These are phyloP conservation scores for Philopedon plagiatum DNA, from an alignment of 2,888 invertebrate genomes.

Conservation along the genomic window DNA sequence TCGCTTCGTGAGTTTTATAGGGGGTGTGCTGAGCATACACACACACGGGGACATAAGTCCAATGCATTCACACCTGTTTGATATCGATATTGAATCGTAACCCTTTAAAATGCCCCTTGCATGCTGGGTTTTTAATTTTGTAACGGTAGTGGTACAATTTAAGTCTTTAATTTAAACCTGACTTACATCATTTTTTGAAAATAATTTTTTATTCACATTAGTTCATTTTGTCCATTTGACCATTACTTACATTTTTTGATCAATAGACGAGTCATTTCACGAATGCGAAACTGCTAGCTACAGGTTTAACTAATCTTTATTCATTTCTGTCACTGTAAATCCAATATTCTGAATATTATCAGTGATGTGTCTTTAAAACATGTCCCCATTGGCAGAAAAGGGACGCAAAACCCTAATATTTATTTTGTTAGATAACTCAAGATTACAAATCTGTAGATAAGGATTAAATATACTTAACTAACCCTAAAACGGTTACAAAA, in stretches of 20 bases:
- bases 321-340: too few species aligned
- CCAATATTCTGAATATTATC: neutral
- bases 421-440: conserved; percentile 13
- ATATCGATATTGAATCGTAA: neutral
- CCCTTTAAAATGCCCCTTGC: neutral
- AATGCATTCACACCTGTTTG: conserved; percentile 25
- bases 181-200: too few species aligned
- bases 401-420: neutral
- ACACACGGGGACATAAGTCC: neutral
- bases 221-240: too few species aligned
- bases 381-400: neutral
- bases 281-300: too few species aligned
- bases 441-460: conserved; percentile 7
- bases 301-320: too few species aligned
- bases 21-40: conserved; percentile 27
- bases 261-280: too few species aligned
- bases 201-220: too few species aligned
- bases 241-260: too few species aligned
- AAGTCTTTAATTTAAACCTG: neutral
- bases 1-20: conserved; percentile 7
- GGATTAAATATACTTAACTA: neutral
- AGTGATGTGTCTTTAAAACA: neutral
- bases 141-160: neutral
- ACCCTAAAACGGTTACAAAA: neutral
- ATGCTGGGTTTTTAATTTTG: neutral